Base-by-base conservation (phyloP, 2,113 vertebrate species). In the Trichomycterus rosablanca region DNA sequence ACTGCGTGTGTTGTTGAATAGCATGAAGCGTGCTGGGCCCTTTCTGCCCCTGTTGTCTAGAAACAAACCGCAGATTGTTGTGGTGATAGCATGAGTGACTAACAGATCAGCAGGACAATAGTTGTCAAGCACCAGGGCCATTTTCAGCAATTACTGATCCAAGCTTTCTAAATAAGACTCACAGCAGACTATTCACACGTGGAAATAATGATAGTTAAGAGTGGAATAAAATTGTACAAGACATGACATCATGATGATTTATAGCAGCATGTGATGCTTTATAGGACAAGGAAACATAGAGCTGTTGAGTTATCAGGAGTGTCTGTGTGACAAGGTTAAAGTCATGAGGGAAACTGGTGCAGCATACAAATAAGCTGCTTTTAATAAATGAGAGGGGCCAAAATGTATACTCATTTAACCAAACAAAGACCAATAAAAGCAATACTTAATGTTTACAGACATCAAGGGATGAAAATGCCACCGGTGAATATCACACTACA, bases 1-100 rank as follows among this genome's bases (percentile, higher is more conserved):
- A 83, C 66, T 63, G 66, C 79, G 81, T 76, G 68, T 72, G 46
- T 11, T 23, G 5, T 22, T 72, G 66, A 78, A 80, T 72, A 77
- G 63, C 57, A 70, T 65, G 53, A 69, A 68, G 78, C 77, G 80
- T 78, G 79, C 62, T 60, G 19, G 62, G 70, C 77, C 71, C 66
- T 50, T 73, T 79, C 55, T 68, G 63, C 62, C 71, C 5, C 76
- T 84, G 82, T 82, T 87, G 81, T 83, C 74, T 42, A 78, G 56
- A 84, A 86, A 88, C 84, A 87, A 69, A 66, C 26, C 24, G 19
- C 44, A 59, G 67, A 79, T 76, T 83, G 79, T 85, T 73, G 72
- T 72, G 67, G 70, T 68, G 76, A 82, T 81, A 63, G 50, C 45
- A 42, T 28, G 15, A 45, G 26, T 28, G 66, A 63, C 35, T 59